These are phyloP conservation scores for Serranus cabrilla DNA, from an alignment of 2,797 vertebrate genomes.

Conservation along the genomic window DNA sequence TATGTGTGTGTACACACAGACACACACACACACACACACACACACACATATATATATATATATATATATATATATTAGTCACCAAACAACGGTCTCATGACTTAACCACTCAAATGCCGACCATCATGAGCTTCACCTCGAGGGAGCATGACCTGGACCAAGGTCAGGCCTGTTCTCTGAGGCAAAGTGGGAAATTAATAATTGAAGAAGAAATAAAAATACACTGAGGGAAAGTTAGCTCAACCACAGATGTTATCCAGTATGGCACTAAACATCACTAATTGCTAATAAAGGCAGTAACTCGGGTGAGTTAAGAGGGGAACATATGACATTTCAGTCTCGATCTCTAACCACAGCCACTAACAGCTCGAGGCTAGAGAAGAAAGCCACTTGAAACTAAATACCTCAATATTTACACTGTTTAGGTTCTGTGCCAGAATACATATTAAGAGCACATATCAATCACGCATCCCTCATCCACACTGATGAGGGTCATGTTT, in stretches of 20 bases:
- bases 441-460: not conserved
- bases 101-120: not conserved
- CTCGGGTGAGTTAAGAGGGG: constrained; percentile 3
- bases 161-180: constrained; percentile 12
- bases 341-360: not conserved
- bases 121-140: constrained; percentile 5
- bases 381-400: constrained; percentile 42
- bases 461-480: constrained; percentile 42
- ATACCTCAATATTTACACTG: constrained; percentile 50
- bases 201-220: not conserved
- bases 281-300: not conserved
- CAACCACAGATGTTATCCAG: not conserved
- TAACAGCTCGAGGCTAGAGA: constrained; percentile 25
- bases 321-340: constrained; percentile 6
- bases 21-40: no score
- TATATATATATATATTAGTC: not conserved
- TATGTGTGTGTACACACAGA: no score
- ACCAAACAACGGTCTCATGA: constrained; percentile 13
- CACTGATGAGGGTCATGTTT: constrained; percentile 45
- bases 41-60: not conserved
- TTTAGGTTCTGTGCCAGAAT: constrained; percentile 6
- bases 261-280: not conserved
- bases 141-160: constrained; percentile 6
- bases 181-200: not conserved
- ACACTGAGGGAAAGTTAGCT: not conserved